These are phyloP conservation scores for Tiliacea aurago DNA, from an alignment of 2,888 invertebrate species.

Conservation along the genomic window DNA sequence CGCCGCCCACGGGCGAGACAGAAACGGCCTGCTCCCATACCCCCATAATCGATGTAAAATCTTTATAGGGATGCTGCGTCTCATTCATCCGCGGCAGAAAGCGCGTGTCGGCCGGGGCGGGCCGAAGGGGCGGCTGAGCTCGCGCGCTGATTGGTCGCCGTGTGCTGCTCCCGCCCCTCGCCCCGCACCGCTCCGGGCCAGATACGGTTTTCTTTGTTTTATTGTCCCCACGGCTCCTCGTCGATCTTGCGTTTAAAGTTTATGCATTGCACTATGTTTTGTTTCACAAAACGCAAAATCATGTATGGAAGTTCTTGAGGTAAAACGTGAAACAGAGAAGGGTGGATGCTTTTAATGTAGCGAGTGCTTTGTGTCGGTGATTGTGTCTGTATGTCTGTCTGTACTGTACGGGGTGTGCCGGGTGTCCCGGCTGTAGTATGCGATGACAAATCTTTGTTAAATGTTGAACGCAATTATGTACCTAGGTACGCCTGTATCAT, in stretches of 20 bases:
- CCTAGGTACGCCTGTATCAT: slow-evolving; percentile 25
- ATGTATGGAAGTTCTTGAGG: slow-evolving; percentile 88
- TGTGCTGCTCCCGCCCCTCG: slow-evolving; percentile 66
- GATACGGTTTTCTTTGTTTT: slow-evolving; percentile 89
- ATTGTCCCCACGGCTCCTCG: slow-evolving; percentile 90
- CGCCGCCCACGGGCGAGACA: slow-evolving; percentile 85
- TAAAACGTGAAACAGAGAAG: slow-evolving; percentile 83
- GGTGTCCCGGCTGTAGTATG: slow-evolving; percentile 29
- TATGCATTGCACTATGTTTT: slow-evolving; percentile 90
- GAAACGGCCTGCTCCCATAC: slow-evolving; percentile 84
- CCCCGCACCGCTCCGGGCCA: slow-evolving; percentile 82
- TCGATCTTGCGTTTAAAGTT: slow-evolving; percentile 90
- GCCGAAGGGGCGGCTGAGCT: slow-evolving; percentile 72
- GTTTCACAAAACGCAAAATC: slow-evolving; percentile 88
- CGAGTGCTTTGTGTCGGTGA: slow-evolving; percentile 78
- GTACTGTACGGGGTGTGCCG: slow-evolving; percentile 22
- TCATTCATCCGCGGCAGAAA: slow-evolving; percentile 78
- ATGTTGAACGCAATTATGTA: slow-evolving; percentile 47
- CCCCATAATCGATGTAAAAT: slow-evolving; percentile 88
- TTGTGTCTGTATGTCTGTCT: slow-evolving; percentile 67
- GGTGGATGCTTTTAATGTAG: slow-evolving; percentile 75
- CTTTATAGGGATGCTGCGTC: slow-evolving; percentile 86
- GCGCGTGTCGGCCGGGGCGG: slow-evolving; percentile 72
- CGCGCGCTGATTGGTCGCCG: slow-evolving; percentile 68
- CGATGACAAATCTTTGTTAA: slow-evolving; percentile 57